Conservation (phyloP, 2,888 invertebrate species). For the Caenorhabditis wallacei region DNA sequence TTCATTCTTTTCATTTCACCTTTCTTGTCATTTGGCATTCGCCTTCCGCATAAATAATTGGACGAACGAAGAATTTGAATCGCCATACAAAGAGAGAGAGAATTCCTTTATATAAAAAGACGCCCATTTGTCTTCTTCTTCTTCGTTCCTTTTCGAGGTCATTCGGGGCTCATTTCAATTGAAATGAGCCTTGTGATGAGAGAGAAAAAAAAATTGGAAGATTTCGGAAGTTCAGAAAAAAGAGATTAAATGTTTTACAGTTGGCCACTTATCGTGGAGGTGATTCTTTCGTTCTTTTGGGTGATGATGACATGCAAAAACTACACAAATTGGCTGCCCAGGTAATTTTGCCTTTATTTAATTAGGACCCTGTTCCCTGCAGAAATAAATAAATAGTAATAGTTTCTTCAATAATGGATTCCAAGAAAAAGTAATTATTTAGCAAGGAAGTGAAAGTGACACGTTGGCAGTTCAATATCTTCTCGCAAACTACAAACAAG, state of each 20-base stretch:
- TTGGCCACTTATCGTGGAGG: constrained; percentile 81
- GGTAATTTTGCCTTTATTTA: constrained; percentile 52
- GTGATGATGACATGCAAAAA: constrained; percentile 79
- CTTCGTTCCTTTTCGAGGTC: constrained; percentile 52
- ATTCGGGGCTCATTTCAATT: constrained; percentile 47
- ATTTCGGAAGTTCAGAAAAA: too few species aligned
- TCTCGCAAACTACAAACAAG: constrained; percentile 78
- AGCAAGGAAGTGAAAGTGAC: constrained; percentile 70
- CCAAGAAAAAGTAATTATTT: constrained; percentile 6
- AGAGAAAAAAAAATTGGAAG: neutral
- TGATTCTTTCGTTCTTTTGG: constrained; percentile 78
- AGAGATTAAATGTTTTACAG: constrained; percentile 70
- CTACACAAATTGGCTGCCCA: constrained; percentile 78
- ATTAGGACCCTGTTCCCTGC: too few species aligned
- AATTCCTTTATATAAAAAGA: constrained; percentile 13
- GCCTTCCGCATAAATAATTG: constrained; percentile 60
- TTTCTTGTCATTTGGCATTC: constrained; percentile 49
- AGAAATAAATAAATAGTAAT: neutral
- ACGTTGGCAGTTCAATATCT: constrained; percentile 77
- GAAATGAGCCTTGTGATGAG: constrained; percentile 48
- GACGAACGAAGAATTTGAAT: constrained; percentile 47
- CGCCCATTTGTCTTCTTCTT: constrained; percentile 51
- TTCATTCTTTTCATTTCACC: constrained; percentile 38
- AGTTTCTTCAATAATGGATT: too few species aligned
- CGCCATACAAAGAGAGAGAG: constrained; percentile 49